Base-by-base conservation (phyloP, 2,113 vertebrate species). In the Sinocyclocheilus rhinocerous region DNA sequence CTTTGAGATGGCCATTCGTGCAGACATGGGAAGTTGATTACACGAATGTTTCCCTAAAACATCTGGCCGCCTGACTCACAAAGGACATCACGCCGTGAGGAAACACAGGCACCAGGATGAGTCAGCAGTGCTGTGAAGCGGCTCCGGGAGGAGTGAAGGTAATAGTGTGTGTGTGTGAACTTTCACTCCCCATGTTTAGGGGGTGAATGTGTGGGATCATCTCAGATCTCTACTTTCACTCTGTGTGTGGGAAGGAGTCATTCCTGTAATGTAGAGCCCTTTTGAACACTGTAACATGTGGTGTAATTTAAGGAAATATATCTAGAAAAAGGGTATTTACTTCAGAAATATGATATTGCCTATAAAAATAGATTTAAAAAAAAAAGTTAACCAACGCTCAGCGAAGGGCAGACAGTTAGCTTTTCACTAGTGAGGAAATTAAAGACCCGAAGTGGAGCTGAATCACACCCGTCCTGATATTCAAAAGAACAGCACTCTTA, bases 41-140 rank as follows among this genome's bases (percentile, higher is more conserved):
- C 85, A 78, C 91, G 86, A 88, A 93, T 87, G 88, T 85, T 85
- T 87, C 81, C 76, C 87, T 84, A 91, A 90, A 89, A 87, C 85
- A 91, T 93, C 92, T 92, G 81, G 75, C 36, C 33, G 76, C 22
- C 72, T 94, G 93, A 95, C 90, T 95, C 94, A 95, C 72, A 36
- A 26, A 83, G 85, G 42, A 88, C 87, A 75, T 88, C 92, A 90
- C 85, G 18, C 90, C 69, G 69, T 72, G 79, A 84, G 84, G 88
- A 90, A 84, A 90, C 87, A 89, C 88, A 90, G 90, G 85, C 86
- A 61, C 78, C 75, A 86, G 86, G 63, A 79, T 94, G 93, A 95
- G 86, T 94, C 94, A 94, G 65, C 0, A 20, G 88, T 13, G 89
- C 89, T 89, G 39, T 65, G 26, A 36, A 92, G 84, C 84, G 36